A percentile compares a stretch with the other conserved stretches of the same genome.
Conservation (phyloP, 2,797 vertebrate species). For the Labeo calbasu region DNA sequence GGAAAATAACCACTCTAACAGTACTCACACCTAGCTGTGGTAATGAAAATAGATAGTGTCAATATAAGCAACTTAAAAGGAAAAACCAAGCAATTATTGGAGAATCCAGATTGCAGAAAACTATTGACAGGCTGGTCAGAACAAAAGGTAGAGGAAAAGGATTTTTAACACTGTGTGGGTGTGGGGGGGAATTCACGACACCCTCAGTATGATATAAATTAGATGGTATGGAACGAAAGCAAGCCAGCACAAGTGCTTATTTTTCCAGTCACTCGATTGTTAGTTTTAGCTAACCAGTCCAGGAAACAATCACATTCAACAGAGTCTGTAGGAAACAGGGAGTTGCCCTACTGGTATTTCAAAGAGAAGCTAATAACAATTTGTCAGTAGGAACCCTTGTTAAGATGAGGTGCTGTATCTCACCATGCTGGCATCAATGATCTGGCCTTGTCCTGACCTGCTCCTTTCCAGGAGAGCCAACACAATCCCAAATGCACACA, state of each 20-base stretch:
- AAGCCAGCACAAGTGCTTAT: background rate
- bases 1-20: background rate
- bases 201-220: background rate
- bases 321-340: background rate
- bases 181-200: background rate
- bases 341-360: background rate
- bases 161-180: background rate
- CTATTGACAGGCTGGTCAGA: background rate
- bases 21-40: background rate
- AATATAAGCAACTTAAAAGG: conserved; percentile 3
- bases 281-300: background rate
- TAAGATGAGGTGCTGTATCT: conserved; percentile 61
- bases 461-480: conserved; percentile 87
- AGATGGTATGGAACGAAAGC: background rate
- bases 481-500: conserved; percentile 87
- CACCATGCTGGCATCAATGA: conserved; percentile 94
- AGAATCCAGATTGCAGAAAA: conserved; percentile 21
- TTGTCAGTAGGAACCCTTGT: background rate
- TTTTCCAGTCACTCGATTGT: background rate
- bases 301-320: background rate
- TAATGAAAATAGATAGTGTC: background rate
- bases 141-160: background rate
- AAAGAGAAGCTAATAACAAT: background rate
- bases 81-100: background rate
- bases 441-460: conserved; percentile 87